Evolutionary conservation across 2,113 vertebrate species (phyloP), one percentile per base, ranked within the genome.

Genomic region (Dasyornis broadbenti): DNA sequence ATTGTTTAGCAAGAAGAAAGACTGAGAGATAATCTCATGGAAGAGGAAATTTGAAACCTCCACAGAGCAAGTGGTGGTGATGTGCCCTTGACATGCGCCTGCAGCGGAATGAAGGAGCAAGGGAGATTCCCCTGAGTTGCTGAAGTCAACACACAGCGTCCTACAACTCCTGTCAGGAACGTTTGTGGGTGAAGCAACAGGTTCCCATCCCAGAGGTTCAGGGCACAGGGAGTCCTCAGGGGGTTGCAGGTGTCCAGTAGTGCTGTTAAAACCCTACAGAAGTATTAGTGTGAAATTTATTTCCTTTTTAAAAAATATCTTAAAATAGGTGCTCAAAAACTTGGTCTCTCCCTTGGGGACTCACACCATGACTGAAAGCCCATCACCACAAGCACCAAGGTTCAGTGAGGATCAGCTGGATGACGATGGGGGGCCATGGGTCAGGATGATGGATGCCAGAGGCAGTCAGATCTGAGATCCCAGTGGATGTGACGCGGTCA

Each of bases 211-310:
- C 78, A 50, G 7, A 50, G 26, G 33, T 37, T 65, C 64, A 75
- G 82, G 45, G 33, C 28, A 66, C 30, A 66, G n/a, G 20, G 42
- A 73, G 19, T 17, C 8, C 37, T n/a, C 22, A 60, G 28, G 2
- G 2, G 6, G 3, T 2, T 65, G 37, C 22, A 21, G 6, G 10
- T 66, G 27, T 24, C 59, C 59, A 33, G 26, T 4, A 39, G 7
- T 4, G 24, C 14, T 47, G 30, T 31, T 49, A 72, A 86, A 76
- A 63, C 1, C 2, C 6, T 6, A 10, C 7, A 2, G 11, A 70
- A 27, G 3, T 14, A 60, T 39, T 31, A 26, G 59, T 0, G 0
- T 17, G 0, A 53, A 28, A 54, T 50, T 23, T 30, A n/a, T 37
- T 63, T 71, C 30, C 10, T 31, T 37, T 73, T 54, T 50, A 2